Base-by-base conservation (phyloP, 2,888 invertebrate genomes). In the Nomada fucata region DNA sequence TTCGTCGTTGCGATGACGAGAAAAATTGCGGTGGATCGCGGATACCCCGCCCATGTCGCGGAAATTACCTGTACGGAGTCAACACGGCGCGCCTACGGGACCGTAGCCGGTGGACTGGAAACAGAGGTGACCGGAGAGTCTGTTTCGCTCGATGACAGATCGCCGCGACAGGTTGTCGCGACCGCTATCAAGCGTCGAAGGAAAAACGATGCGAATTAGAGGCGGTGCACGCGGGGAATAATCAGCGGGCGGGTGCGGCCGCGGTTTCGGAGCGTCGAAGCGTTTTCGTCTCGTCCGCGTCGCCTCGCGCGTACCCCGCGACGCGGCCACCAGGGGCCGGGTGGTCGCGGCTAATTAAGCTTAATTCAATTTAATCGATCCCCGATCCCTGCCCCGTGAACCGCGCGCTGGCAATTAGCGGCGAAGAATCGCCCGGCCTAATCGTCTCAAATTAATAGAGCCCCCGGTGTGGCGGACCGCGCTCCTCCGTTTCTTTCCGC, bases 351-450 rank as follows among this genome's bases (percentile, higher is more conserved):
- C 88, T 91, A 91, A 92, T 92, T 92, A 91, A 90, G 86, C 89
- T 90, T 88, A 88, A 91, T 90, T 90, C 90, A 82, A 88, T 91
- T 90, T 90, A 91, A 92, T 92, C 90, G 88, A 90, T 90, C 85
- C 85, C 70, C 85, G 81, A 89, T 84, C 80, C 67, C 53, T 50
- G 75, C 2, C 68, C 65, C 60, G 53, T 23, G 29, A 26, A 7
- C 60, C 7, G 59, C 23, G n/a, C 57, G 29, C 67, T 67, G 72
- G 79, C 82, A 88, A 88, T 88, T 89, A 85, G 82, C 81, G 73
- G 61, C 42, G 67, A 82, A 36, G 85, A 79, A 86, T 88, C 84
- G 76, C 63, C 61, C 69, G 57, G 65, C 52, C 87, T 89, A 88
- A 89, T 89, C 88, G 87, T 79, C 70, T 70, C 63, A 74, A 82